These are phyloP conservation scores for Byasa hedistus DNA, from an alignment of 2,888 invertebrate species.

Conservation along the genomic window DNA sequence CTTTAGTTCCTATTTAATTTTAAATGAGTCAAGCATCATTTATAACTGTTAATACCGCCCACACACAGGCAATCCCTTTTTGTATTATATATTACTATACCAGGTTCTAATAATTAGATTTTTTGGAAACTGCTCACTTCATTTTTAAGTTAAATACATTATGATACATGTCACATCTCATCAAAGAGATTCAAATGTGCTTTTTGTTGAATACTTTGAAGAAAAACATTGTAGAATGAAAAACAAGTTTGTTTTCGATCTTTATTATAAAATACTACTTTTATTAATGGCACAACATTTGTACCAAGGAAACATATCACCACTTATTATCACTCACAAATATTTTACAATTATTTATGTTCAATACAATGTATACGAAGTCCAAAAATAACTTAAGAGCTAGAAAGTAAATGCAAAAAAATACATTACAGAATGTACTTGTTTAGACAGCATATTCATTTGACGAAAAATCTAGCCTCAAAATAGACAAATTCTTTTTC, in stretches of 20 bases:
- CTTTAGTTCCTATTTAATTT: too few relatives aligned
- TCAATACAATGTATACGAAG: background rate
- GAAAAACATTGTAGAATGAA: background rate
- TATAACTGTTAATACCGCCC: too few relatives aligned
- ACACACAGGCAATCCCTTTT: too few relatives aligned
- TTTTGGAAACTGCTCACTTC: too few relatives aligned
- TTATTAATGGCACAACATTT: constrained; percentile 22
- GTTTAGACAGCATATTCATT: background rate
- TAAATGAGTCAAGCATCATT: too few relatives aligned
- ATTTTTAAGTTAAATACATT: too few relatives aligned
- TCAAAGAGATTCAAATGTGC: background rate
- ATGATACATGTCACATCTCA: too few relatives aligned
- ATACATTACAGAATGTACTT: background rate
- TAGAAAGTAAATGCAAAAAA: constrained; percentile 5
- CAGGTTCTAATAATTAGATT: too few relatives aligned
- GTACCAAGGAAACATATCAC: constrained; percentile 25
- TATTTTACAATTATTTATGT: background rate
- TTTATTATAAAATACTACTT: constrained; percentile 24
- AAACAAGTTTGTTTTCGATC: constrained; percentile 1
- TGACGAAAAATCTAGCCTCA: background rate
- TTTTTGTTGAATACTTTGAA: background rate
- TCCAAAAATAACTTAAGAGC: background rate
- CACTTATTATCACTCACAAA: constrained; percentile 21
- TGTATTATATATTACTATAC: too few relatives aligned
- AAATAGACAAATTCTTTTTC: background rate